Conservation (phyloP, 2,797 vertebrate species). For the Poliocrania exsul region DNA sequence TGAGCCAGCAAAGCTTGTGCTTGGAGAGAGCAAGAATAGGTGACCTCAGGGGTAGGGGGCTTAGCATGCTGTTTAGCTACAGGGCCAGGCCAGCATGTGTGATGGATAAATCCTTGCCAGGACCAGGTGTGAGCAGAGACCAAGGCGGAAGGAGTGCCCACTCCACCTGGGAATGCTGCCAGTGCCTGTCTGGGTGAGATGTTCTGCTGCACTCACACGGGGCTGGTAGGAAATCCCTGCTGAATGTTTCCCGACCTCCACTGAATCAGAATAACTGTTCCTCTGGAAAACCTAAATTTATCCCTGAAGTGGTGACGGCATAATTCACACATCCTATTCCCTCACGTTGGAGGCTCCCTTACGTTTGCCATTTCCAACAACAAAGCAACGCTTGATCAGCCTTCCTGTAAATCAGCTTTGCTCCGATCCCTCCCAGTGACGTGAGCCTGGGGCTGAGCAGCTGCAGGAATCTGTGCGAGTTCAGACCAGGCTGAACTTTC, state of each 20-base stretch:
- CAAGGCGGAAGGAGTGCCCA: rapidly evolving
- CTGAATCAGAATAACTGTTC: not conserved
- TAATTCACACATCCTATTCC: not conserved
- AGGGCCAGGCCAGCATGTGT: not conserved
- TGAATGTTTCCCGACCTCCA: not conserved
- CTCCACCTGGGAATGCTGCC: not conserved
- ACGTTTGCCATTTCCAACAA: not conserved
- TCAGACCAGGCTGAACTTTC: constrained; percentile 2
- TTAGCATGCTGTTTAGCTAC: not conserved
- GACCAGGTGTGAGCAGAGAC: not conserved
- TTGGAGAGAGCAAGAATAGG: not conserved
- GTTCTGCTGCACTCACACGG: not conserved
- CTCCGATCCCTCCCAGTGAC: not conserved
- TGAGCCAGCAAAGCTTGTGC: not conserved
- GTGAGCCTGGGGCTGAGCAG: not conserved
- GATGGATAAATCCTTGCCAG: not conserved
- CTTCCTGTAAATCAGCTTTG: not conserved
- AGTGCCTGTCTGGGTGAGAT: not conserved
- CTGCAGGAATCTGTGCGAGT: not conserved
- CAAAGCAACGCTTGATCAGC: not conserved
- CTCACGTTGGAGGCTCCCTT: not conserved
- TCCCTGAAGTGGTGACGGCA: not conserved
- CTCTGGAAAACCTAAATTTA: not conserved
- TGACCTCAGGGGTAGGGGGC: rapidly evolving
- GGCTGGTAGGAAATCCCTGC: not conserved